A percentile compares a stretch with the other conserved stretches of the same genome.
phyloP scores from a whole-genome alignment of 2,113 vertebrate genomes.

The Strigops habroptila region DNA sequence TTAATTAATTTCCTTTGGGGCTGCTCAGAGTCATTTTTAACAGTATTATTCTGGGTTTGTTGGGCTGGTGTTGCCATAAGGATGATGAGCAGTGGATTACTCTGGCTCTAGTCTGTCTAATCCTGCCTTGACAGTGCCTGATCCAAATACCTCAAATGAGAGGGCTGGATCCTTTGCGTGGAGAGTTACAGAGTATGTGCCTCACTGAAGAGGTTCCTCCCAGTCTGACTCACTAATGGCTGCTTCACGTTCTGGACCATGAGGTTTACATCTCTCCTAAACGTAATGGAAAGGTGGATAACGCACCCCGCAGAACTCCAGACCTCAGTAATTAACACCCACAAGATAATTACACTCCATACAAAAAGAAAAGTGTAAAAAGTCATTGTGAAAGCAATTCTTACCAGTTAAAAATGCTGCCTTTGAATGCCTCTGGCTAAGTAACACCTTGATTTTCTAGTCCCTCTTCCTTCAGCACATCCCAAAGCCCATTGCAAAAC shows the following conservation, averaged over 20 bases:
- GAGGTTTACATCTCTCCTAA: background rate
- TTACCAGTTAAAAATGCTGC: background rate
- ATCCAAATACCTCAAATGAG: background rate
- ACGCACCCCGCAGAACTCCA: background rate
- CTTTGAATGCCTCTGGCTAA: background rate
- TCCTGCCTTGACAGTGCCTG: background rate
- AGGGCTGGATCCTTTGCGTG: background rate
- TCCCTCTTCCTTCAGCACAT: background rate
- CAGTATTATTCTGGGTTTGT: background rate
- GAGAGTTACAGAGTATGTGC: background rate
- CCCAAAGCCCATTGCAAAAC: background rate
- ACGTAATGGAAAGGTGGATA: constrained; percentile 1
- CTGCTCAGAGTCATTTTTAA: background rate
- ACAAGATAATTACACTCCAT: background rate
- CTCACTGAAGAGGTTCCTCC: background rate
- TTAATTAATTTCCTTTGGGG: constrained; percentile 22
- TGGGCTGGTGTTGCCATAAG: background rate
- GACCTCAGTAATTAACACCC: constrained; percentile 47
- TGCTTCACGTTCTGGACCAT: background rate
- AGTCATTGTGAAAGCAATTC: background rate
- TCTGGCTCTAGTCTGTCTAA: background rate
- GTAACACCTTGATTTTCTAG: background rate
- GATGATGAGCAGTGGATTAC: background rate
- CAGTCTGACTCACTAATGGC: background rate
- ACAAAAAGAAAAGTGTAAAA: background rate